Base-by-base conservation (phyloP, 2,888 invertebrate genomes). In the Dinocampus coccinellae region DNA sequence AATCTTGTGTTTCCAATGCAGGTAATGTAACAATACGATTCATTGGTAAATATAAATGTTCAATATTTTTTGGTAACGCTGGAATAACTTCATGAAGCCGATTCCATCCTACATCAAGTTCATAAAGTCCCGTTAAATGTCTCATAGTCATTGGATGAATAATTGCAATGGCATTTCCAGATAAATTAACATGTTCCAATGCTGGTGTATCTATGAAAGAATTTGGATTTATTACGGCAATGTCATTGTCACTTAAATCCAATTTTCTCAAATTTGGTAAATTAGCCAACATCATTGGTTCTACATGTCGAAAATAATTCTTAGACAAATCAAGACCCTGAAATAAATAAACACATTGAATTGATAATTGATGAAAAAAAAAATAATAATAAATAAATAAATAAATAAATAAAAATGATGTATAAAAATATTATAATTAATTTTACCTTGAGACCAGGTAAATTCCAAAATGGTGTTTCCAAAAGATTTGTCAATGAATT, bases 391-490 rank as follows among this genome's bases (percentile, higher is more conserved):
- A n/a, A n/a, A n/a, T n/a, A n/a, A n/a, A n/a, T n/a, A n/a, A n/a
- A n/a, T n/a, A n/a, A n/a, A n/a, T n/a, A n/a, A n/a, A n/a, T n/a
- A n/a, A n/a, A n/a, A n/a, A n/a, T n/a, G n/a, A n/a, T n/a, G n/a
- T n/a, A n/a, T n/a, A n/a, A n/a, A n/a, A n/a, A 57, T 57, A 13
- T 57, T 29, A n/a, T 29, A 34, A 55, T 42, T 39, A 9, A 24
- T 52, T 36, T 76, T 75, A 88, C 89, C 89, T 95, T 96, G 3
- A 96, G 88, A 7, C 93, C 92, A 0, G 95, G 95, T 57, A 96
- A 88, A 88, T 95, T 94, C 95, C 95, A 96, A 82, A 94, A 92
- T 0, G 95, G 95, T 62, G 92, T 91, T 75, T 93, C 92, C 58
- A 93, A 88, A 64, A 92, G 89, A 83, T 94, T 93, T 0, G 92